Conservation (phyloP, 2,888 invertebrate species). For the Eristalinus aeneus region DNA sequence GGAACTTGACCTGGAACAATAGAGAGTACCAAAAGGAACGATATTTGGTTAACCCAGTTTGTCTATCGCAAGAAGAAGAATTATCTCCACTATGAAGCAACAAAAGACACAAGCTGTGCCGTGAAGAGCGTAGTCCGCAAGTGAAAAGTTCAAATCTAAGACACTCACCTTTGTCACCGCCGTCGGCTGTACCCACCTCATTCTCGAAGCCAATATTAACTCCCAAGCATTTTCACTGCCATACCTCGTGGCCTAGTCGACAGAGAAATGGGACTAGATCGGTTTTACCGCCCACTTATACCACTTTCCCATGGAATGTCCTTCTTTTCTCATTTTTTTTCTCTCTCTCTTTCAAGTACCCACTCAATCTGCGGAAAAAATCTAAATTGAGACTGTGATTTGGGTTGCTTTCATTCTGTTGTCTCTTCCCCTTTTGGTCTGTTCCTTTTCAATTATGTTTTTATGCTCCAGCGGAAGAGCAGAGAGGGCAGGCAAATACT, state of each 20-base stretch:
- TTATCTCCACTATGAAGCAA: not conserved
- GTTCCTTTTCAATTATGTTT: slow-evolving; percentile 13
- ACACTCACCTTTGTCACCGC: not conserved
- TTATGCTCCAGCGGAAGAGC: not conserved
- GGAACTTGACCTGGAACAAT: not conserved
- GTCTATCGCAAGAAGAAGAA: not conserved
- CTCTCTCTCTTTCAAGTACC: not conserved
- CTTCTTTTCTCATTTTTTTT: not conserved
- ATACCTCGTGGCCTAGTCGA: not conserved
- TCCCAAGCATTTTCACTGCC: not conserved
- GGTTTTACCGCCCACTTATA: slow-evolving; percentile 1
- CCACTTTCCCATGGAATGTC: not conserved
- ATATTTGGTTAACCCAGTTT: not conserved
- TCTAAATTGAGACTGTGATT: slow-evolving; percentile 19
- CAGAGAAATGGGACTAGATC: slow-evolving; percentile 19
- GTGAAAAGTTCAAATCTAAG: not conserved
- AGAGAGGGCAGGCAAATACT: not conserved
- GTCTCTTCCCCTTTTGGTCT: not conserved
- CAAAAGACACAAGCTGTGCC: not conserved
- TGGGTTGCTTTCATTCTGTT: not conserved
- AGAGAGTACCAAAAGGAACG: not conserved
- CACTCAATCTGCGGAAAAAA: not conserved
- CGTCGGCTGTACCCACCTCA: not conserved
- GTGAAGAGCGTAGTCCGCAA: not conserved
- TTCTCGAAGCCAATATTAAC: not conserved